Evolutionary conservation across 2,797 vertebrate species (phyloP).

Genomic region (Alectoris magna): DNA sequence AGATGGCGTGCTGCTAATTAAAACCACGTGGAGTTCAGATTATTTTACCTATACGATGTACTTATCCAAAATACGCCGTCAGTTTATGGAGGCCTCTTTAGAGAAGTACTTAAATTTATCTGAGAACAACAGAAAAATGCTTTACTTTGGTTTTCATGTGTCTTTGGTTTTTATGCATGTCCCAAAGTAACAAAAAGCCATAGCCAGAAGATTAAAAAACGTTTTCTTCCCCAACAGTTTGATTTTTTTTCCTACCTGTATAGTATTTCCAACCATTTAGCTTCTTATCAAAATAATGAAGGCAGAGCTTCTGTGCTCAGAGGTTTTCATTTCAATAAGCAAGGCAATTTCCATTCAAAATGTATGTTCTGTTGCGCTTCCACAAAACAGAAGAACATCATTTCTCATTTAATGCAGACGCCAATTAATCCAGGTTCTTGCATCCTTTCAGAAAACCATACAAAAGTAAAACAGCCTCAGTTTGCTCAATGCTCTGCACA

Average conservation of each 20-base stretch:
- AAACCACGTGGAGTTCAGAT: neutral
- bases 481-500: neutral
- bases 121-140: neutral
- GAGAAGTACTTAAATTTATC: neutral
- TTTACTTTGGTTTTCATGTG: neutral
- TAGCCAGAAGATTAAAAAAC: neutral
- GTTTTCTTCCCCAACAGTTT: neutral
- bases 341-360: conserved; percentile 50
- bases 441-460: neutral
- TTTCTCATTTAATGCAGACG: conserved; percentile 5
- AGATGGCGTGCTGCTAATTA: neutral
- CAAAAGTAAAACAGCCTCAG: neutral
- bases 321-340: conserved; percentile 38
- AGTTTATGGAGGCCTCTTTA: neutral
- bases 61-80: neutral
- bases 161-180: neutral
- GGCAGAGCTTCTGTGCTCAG: neutral
- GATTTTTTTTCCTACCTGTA: neutral
- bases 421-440: neutral
- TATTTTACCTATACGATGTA: neutral
- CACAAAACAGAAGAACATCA: neutral
- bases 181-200: neutral
- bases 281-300: conserved; percentile 45
- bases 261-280: neutral
- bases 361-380: conserved; percentile 19